phyloP scores from a whole-genome alignment of 1,140 invertebrate genomes.

The Brevipalpus yothersi region DNA sequence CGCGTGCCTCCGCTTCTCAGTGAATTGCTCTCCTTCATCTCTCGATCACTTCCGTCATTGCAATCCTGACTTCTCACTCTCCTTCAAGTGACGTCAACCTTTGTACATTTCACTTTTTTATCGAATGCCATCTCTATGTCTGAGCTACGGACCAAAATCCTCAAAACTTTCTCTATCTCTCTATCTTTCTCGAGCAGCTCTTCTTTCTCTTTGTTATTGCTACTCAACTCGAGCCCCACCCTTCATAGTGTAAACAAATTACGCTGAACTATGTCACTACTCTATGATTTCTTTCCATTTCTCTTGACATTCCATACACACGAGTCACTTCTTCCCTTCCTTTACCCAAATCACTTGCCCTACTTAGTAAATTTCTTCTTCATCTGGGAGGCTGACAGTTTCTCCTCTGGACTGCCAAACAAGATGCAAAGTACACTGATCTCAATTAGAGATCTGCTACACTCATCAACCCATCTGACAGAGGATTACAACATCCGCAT shows the following conservation, averaged over 20 bases:
- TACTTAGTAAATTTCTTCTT: neutral
- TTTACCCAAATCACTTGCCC: neutral
- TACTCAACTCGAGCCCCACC: neutral
- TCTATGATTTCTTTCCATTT: neutral
- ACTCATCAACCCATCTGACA: too few relatives aligned
- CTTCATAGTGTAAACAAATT: neutral
- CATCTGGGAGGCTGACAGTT: neutral
- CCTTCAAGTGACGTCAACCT: neutral
- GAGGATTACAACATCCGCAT: too few relatives aligned
- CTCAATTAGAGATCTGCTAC: too few relatives aligned
- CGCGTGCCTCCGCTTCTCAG: neutral
- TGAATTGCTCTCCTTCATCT: neutral
- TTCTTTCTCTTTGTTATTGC: neutral
- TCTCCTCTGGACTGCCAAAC: too few relatives aligned
- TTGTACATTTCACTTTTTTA: neutral
- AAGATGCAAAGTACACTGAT: too few relatives aligned
- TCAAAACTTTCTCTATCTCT: neutral
- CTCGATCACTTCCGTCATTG: neutral
- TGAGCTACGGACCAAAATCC: neutral
- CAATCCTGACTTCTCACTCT: neutral
- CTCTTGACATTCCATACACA: neutral
- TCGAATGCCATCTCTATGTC: neutral
- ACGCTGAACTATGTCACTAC: neutral
- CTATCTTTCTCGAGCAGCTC: neutral
- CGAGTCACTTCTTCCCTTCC: neutral